phyloP scores from a whole-genome alignment of 1,140 invertebrate species.

The Kradibia gibbosae region DNA sequence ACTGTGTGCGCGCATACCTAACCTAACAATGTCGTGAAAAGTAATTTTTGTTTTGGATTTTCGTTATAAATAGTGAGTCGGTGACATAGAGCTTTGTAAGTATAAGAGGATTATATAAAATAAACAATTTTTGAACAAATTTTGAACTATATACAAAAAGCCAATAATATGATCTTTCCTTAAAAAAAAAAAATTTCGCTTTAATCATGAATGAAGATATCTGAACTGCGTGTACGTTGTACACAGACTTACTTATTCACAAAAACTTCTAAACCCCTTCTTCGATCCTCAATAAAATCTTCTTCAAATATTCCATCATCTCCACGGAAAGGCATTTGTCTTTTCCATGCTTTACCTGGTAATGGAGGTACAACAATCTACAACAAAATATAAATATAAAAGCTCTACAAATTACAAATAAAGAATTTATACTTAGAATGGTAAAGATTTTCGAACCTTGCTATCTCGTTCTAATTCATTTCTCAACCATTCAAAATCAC shows the following conservation, averaged over 20 bases:
- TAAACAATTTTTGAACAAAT: too few relatives aligned
- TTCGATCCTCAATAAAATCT: constrained; percentile 98
- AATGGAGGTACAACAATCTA: constrained; percentile 98
- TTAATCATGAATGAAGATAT: too few relatives aligned
- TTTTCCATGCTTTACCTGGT: constrained; percentile 98
- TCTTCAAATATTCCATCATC: constrained; percentile 99
- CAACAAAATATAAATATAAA: constrained; percentile 52
- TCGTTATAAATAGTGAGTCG: too few relatives aligned
- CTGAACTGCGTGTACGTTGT: background rate
- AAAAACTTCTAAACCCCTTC: constrained; percentile 98
- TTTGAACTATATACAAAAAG: too few relatives aligned
- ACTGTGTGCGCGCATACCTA: constrained; percentile 17
- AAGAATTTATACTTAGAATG: background rate
- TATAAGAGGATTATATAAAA: too few relatives aligned
- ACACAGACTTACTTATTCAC: constrained; percentile 90
- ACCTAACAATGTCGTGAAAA: constrained; percentile 16
- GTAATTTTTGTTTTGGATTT: constrained; percentile 36
- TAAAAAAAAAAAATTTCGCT: too few relatives aligned
- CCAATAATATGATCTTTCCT: too few relatives aligned
- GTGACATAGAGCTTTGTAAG: too few relatives aligned
- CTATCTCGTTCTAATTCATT: constrained; percentile 99
- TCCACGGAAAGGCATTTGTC: constrained; percentile 96
- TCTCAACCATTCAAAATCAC: constrained; percentile 99
- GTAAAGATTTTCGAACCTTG: constrained; percentile 80
- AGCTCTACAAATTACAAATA: too few relatives aligned